A percentile compares a stretch with the other conserved stretches of the same genome.
phyloP scores from a whole-genome alignment of 2,888 invertebrate genomes.

The Willowsia nigromaculata region DNA sequence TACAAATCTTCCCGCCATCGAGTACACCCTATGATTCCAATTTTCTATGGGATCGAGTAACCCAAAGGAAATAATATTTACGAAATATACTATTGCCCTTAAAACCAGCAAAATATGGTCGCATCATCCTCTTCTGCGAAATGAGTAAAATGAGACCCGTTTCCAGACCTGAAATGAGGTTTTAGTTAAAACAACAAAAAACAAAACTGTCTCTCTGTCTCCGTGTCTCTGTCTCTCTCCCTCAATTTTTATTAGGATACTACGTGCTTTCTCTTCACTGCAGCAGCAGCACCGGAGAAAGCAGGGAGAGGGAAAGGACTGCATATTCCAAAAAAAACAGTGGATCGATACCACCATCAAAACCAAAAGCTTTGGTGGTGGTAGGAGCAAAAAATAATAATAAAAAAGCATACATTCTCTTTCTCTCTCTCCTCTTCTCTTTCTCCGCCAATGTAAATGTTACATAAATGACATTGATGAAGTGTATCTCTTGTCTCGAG shows the following conservation, averaged over 20 bases:
- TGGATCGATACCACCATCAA: constrained; percentile 4
- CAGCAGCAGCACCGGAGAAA: not conserved
- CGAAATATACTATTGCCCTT: too few relatives aligned
- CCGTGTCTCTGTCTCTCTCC: not conserved
- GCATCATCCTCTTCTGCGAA: too few relatives aligned
- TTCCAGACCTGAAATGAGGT: constrained; percentile 44
- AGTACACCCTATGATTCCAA: too few relatives aligned
- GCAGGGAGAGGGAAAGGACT: too few relatives aligned
- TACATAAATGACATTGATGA: constrained; percentile 37
- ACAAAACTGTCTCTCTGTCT: not conserved
- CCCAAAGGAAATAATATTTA: too few relatives aligned
- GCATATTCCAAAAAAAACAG: too few relatives aligned
- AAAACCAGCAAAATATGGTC: too few relatives aligned
- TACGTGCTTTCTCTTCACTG: too few relatives aligned
- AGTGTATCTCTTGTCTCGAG: constrained; percentile 13
- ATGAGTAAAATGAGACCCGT: not conserved
- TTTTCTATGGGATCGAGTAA: too few relatives aligned
- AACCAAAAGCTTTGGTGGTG: not conserved
- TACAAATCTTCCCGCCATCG: too few relatives aligned
- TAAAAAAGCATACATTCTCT: not conserved
- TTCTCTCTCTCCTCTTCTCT: too few relatives aligned
- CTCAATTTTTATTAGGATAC: not conserved
- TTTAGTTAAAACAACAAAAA: constrained; percentile 56
- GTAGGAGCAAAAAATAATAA: not conserved
- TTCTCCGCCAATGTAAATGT: constrained; percentile 12